phyloP scores from a whole-genome alignment of 2,888 invertebrate species.

The Morinoia aosen region DNA sequence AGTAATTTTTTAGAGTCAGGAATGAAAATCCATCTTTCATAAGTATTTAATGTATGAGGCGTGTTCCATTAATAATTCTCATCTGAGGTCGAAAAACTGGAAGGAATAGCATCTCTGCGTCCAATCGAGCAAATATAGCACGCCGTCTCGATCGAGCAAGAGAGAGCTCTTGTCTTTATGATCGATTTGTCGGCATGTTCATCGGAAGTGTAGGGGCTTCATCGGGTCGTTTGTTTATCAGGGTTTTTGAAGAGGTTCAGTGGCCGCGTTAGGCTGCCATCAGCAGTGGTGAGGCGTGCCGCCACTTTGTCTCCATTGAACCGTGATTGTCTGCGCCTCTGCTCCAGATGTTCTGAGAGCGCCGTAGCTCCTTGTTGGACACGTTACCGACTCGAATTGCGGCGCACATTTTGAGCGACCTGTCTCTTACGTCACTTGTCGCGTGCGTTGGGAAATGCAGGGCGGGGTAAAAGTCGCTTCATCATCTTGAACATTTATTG shows the following conservation, averaged over 20 bases:
- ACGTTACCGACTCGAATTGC: background rate
- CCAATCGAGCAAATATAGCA: background rate
- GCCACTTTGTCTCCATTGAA: conserved; percentile 27
- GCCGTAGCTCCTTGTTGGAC: background rate
- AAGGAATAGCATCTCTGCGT: background rate
- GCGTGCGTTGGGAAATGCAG: background rate
- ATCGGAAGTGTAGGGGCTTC: background rate
- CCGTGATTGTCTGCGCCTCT: background rate
- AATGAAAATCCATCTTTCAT: background rate
- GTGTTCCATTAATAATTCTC: background rate
- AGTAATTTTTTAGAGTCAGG: background rate
- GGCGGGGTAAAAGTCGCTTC: too few species aligned
- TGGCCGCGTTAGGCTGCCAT: background rate
- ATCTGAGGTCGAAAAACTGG: background rate
- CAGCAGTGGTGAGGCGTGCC: conserved; percentile 8
- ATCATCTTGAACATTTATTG: too few species aligned
- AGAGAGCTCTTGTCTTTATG: background rate
- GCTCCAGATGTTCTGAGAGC: background rate
- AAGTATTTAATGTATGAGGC: background rate
- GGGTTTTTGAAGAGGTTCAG: conserved; percentile 5
- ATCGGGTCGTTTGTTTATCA: background rate
- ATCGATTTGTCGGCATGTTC: background rate
- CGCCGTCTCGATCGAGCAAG: background rate
- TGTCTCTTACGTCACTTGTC: background rate
- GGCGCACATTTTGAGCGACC: background rate